Conservation (phyloP, 1,140 invertebrate species). For the Apis cerana region DNA sequence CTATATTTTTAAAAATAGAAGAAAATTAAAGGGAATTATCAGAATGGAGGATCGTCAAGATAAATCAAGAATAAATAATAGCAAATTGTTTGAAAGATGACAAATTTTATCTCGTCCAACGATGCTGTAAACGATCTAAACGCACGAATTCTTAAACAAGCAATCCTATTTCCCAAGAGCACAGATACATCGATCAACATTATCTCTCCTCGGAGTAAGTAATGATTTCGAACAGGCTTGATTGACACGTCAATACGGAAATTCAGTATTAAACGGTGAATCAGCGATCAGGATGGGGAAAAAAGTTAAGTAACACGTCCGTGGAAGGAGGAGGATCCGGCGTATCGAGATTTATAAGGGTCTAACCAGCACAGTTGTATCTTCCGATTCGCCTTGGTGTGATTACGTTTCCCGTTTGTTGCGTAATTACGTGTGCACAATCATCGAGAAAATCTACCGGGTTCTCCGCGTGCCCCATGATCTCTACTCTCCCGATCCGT, state of each 20-base stretch:
- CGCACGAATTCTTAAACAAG: background rate
- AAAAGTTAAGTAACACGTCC: background rate
- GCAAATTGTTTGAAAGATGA: too few species aligned
- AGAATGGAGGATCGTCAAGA: too few species aligned
- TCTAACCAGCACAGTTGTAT: constrained; percentile 12
- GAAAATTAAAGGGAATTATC: too few species aligned
- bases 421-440: constrained; percentile 71
- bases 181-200: background rate
- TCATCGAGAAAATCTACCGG: constrained; percentile 65
- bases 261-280: background rate
- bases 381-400: constrained; percentile 25
- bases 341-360: constrained; percentile 23
- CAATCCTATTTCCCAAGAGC: background rate
- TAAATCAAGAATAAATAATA: too few species aligned
- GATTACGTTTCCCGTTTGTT: constrained; percentile 57
- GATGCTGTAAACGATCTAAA: too few species aligned
- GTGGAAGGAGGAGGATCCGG: too few species aligned
- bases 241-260: background rate
- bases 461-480: constrained; percentile 35
- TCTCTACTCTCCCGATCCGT: constrained; percentile 52
- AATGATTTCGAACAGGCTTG: background rate
- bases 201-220: background rate
- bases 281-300: background rate
- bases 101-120: too few species aligned
- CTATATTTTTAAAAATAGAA: too few species aligned